phyloP scores from a whole-genome alignment of 2,888 invertebrate species.

The Muschampia plurimacula region DNA sequence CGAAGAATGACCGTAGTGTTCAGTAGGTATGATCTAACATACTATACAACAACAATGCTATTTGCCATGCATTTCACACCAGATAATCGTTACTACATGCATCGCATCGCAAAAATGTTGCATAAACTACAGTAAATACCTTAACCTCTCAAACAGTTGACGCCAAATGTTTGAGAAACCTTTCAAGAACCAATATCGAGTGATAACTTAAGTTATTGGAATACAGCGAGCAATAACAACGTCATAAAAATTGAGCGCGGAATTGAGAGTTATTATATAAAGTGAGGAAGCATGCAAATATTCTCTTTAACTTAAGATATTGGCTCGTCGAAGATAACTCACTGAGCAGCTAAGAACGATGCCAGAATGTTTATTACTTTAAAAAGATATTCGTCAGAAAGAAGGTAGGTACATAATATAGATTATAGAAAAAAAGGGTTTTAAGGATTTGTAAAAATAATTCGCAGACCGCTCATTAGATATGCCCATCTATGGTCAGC shows the following conservation, averaged over 20 bases:
- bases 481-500: neutral
- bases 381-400: constrained; percentile 11
- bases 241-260: constrained; percentile 38
- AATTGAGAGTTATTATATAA: constrained; percentile 37
- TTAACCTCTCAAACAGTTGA: neutral
- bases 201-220: constrained; percentile 13
- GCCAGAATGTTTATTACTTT: constrained; percentile 10
- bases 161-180: neutral
- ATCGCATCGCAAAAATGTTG: no score
- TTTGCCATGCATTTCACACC: no score
- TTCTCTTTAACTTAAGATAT: constrained; percentile 29
- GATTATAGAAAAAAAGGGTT: neutral
- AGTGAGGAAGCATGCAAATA: constrained; percentile 32
- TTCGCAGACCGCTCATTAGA: neutral
- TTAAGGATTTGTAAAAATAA: neutral
- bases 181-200: neutral
- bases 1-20: no score
- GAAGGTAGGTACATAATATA: neutral
- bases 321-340: constrained; percentile 21
- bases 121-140: neutral
- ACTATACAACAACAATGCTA: no score
- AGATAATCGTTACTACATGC: no score
- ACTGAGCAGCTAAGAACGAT: constrained; percentile 8
- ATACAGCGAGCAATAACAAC: constrained; percentile 24
- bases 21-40: no score